Evolutionary conservation across 2,888 invertebrate species (phyloP), one percentile per base, ranked within the genome.

Genomic region (Dione juno): DNA sequence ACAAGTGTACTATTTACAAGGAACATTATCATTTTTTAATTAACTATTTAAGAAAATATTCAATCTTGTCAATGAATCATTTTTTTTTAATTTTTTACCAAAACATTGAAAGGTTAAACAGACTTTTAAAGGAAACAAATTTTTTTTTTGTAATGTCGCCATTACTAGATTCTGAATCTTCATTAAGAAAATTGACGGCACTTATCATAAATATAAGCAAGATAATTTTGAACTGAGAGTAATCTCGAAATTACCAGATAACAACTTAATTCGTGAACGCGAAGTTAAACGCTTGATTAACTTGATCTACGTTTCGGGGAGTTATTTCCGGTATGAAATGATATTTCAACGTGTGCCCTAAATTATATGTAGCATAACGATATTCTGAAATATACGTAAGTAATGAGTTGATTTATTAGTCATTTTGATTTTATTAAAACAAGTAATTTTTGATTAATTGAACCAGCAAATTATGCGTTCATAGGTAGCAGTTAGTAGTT

Each of bases 261-360:
- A 54, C 54, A 66, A 54, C 35, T 59, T 67, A 67, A 67, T 59
- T 28, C 37, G 43, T 19, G 43, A 40, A 50, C 53, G 40, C 50
- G 57, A 71, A 70, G 67, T 64, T 64, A 43, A 57, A 41, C 70
- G 64, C 54, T 69, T 71, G 67, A 67, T 71, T 71, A 67, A 50
- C 67, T 59, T 57, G 40, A 40, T 57, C 57, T 54, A 50, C 54
- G 40, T 57, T 58, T 59, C 40, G 67, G 52, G 43, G 43, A 53
- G 67, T 61, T 43, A 67, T 67, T 67, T 61, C 61, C 61, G 41
- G 16, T 61, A 43, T 53, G 21, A 19, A 52, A 59, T 67, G 43
- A 35, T 43, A 61, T 53, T 52, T 57, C 11, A 7, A 40, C 57
- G 11, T 40, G 16, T 9, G 7, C 13, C 0, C 35, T 57, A 54